These are phyloP conservation scores for Columba livia DNA, from an alignment of 2,113 vertebrate species.

Conservation along the genomic window DNA sequence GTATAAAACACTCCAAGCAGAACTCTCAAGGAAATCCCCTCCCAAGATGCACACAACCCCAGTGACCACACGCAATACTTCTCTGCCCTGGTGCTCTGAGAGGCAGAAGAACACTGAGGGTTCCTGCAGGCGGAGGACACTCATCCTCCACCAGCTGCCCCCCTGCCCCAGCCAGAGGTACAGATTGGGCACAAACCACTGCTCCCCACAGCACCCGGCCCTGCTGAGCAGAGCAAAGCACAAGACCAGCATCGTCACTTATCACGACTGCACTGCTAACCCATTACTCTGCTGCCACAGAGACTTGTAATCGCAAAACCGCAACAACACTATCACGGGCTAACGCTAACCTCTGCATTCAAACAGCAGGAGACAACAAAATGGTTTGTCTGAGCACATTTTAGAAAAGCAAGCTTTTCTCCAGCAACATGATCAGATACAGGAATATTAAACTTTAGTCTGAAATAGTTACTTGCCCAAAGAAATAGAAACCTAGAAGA, in stretches of 20 bases:
- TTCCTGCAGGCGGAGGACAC: background rate
- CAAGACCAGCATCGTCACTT: background rate
- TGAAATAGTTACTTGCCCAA: background rate
- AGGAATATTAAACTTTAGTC: background rate
- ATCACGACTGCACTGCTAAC: background rate
- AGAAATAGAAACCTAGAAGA: background rate
- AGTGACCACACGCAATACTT: rapidly evolving
- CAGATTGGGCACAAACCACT: background rate
- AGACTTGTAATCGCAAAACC: background rate
- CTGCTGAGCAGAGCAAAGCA: rapidly evolving
- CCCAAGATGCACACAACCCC: background rate
- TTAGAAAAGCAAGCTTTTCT: background rate
- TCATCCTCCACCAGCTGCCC: background rate
- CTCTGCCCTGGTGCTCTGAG: background rate
- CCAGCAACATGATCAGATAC: background rate
- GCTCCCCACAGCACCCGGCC: rapidly evolving
- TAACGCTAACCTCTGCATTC: background rate
- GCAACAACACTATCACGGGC: background rate
- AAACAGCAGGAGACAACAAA: background rate
- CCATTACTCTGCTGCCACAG: rapidly evolving
- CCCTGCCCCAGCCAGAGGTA: background rate
- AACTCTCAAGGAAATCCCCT: background rate
- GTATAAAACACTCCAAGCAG: background rate
- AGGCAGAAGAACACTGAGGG: background rate
- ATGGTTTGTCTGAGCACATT: background rate